Base-by-base conservation (phyloP, 2,888 invertebrate genomes). In the Phortica okadai region DNA sequence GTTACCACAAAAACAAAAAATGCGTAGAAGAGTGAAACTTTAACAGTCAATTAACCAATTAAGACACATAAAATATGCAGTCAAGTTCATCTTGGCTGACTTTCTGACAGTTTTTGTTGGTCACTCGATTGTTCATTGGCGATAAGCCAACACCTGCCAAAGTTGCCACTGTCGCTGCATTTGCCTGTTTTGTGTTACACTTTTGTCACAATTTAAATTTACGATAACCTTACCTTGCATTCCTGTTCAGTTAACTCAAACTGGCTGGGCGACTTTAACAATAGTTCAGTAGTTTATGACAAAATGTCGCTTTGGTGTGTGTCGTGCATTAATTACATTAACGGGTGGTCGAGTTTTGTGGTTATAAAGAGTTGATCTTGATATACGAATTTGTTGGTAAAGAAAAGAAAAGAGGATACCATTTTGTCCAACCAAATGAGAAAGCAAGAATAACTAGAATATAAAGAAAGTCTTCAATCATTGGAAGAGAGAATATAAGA, bases 31-130 rank as follows among this genome's bases (percentile, higher is more conserved):
- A 33, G 33, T 33, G 33, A 33, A 10, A 76, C 75, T 76, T 77
- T 67, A 79, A 77, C 82, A 81, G 80, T 78, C 84, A 86, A 87
- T 87, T 87, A 87, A 82, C 83, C 87, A 87, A 87, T 87, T 87
- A 87, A 83, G 86, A 82, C 78, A 64, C 75, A 73, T 76, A 78
- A 77, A 77, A 62, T 76, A 79, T 74, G 58, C 33, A 69, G 6
- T n/a, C 14, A n/a, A 50, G 33, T 42, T 25, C 21, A 44, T 42
- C 10, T 58, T 3, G 6, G 58, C 45, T 7, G 11, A 6, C 16
- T 6, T 50, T 50, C 50, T 54, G 70, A 70, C 70, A 70, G 70
- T 21, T 25, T 33, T 33, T 33, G 33, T 33, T 16, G 73, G 44
- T 44, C 73, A 56, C 5, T 41, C 42, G 56, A 56, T 72, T 41